phyloP scores from a whole-genome alignment of 1,140 invertebrate species.

The Wiebesia pumilae region DNA sequence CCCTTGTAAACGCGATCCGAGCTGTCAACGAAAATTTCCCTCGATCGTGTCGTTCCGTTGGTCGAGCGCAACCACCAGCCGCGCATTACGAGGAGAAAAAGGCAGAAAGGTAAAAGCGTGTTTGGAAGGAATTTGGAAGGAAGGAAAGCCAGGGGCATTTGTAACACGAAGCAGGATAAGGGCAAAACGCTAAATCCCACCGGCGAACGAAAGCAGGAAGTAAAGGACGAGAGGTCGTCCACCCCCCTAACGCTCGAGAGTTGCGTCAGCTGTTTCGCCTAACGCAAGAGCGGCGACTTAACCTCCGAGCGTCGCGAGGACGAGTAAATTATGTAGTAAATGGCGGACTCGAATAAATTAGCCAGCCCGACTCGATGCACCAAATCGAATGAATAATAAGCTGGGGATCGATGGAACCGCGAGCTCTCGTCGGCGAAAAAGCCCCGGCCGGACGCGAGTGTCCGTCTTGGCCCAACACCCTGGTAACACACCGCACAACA shows the following conservation, averaged over 20 bases:
- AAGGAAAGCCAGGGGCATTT: too few species aligned
- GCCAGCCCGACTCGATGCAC: neutral
- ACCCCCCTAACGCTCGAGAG: neutral
- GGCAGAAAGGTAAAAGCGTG: too few species aligned
- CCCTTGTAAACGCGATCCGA: too few species aligned
- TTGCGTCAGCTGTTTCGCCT: neutral
- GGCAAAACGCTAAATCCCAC: too few species aligned
- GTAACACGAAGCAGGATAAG: too few species aligned
- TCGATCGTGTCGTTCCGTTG: too few species aligned
- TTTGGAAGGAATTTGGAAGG: too few species aligned
- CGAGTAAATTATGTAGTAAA: neutral
- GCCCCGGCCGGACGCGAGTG: neutral
- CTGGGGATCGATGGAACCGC: too few species aligned
- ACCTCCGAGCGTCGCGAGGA: neutral
- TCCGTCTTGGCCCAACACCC: slow-evolving; percentile 13
- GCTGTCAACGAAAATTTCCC: too few species aligned
- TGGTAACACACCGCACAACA: slow-evolving; percentile 44
- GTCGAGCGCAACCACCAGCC: too few species aligned
- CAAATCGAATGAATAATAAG: neutral
- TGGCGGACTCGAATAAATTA: neutral
- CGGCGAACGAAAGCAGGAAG: neutral
- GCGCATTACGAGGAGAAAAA: too few species aligned
- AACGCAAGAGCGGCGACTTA: neutral
- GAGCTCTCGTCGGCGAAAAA: neutral
- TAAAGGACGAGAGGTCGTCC: neutral